Evolutionary conservation across 2,888 invertebrate genomes (phyloP).

Genomic region (Callimorpha dominula): DNA sequence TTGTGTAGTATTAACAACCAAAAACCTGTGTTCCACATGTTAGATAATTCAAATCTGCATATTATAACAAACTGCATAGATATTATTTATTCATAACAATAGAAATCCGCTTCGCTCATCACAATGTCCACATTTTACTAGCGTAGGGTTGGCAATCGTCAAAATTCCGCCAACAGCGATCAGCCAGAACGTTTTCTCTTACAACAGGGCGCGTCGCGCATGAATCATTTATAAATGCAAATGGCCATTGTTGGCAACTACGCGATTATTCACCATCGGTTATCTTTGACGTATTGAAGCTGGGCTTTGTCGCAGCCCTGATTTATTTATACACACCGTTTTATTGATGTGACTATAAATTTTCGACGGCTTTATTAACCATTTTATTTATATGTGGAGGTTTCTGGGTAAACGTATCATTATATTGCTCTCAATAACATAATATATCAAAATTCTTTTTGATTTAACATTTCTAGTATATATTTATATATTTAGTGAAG

Average conservation of each 20-base stretch:
- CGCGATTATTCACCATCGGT: constrained; percentile 76
- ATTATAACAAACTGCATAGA: no score
- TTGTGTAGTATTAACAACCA: no score
- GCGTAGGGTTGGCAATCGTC: constrained; percentile 64
- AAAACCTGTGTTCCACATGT: no score
- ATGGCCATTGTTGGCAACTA: constrained; percentile 74
- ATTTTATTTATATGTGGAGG: constrained; percentile 42
- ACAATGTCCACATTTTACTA: constrained; percentile 17
- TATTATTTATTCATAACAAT: background rate
- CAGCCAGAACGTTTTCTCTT: constrained; percentile 69
- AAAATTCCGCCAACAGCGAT: constrained; percentile 61
- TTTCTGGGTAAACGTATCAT: background rate
- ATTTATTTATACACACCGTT: constrained; percentile 58
- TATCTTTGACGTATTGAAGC: constrained; percentile 74
- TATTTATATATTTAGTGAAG: no score
- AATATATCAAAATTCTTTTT: background rate
- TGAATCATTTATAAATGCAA: constrained; percentile 83
- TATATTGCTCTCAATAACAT: background rate
- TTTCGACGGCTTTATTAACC: constrained; percentile 51
- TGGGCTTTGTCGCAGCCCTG: constrained; percentile 51
- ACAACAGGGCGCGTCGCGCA: constrained; percentile 66
- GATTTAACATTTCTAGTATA: background rate
- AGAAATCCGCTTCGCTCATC: constrained; percentile 22
- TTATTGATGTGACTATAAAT: constrained; percentile 53
- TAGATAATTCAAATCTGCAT: no score